A percentile compares a stretch with the other conserved stretches of the same genome.
Conservation (phyloP, 1,140 invertebrate genomes). For the Lethocerus indicus region DNA sequence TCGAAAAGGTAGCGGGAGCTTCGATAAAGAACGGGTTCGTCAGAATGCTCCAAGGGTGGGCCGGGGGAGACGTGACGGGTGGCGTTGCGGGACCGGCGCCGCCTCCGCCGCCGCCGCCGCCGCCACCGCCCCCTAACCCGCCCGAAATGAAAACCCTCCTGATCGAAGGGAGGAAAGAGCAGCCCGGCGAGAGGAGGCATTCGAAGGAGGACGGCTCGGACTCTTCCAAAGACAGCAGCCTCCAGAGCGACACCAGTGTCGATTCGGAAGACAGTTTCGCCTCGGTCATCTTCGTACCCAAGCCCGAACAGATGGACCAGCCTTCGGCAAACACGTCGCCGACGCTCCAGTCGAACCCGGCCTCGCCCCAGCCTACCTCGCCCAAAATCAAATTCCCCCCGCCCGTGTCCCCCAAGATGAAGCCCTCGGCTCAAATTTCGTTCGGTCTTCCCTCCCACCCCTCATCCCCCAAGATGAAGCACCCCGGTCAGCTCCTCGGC, state of each 20-base stretch:
- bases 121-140: constrained; percentile 13
- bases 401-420: constrained; percentile 18
- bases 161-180: constrained; percentile 21
- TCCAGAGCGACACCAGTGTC: constrained; percentile 83
- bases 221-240: constrained; percentile 77
- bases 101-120: constrained; percentile 4
- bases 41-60: constrained; percentile 58
- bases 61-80: constrained; percentile 17
- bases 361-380: constrained; percentile 38
- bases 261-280: constrained; percentile 85
- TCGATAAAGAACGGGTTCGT: constrained; percentile 45
- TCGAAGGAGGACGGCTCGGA: constrained; percentile 75
- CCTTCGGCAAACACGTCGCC: constrained; percentile 31
- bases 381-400: constrained; percentile 33
- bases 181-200: constrained; percentile 34
- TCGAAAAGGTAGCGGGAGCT: constrained; percentile 56
- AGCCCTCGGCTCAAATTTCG: constrained; percentile 2
- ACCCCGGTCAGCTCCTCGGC: constrained; percentile 21
- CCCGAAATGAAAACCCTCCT: constrained; percentile 21
- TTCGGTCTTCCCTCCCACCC: constrained; percentile 6
- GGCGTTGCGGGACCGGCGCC: constrained; percentile 12
- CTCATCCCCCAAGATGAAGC: constrained; percentile 9
- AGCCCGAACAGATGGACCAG: constrained; percentile 34
- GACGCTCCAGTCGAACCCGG: constrained; percentile 19
- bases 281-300: constrained; percentile 76